A percentile compares a stretch with the other conserved stretches of the same genome.
Evolutionary conservation across 2,797 vertebrate species (phyloP).

Genomic region (Siniperca undulata): DNA sequence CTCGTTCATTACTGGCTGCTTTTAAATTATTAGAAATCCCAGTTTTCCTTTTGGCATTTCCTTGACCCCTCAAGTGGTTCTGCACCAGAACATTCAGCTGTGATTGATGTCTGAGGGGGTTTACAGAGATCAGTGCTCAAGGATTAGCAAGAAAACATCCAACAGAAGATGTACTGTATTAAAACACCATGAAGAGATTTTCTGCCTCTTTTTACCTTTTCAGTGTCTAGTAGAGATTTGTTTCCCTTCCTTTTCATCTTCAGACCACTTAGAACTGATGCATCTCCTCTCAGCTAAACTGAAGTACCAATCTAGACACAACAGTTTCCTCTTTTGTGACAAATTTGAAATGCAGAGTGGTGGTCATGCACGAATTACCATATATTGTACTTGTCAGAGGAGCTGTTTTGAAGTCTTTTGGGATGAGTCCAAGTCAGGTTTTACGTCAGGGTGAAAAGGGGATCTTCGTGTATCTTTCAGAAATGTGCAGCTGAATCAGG

Average conservation of each 20-base stretch:
- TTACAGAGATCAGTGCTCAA: constrained; percentile 22
- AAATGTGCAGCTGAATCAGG: neutral
- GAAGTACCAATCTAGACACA: constrained; percentile 1
- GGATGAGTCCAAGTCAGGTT: neutral
- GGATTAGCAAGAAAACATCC: constrained; percentile 42
- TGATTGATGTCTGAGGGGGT: constrained; percentile 44
- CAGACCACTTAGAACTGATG: constrained; percentile 8
- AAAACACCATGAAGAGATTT: neutral
- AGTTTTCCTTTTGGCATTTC: constrained; percentile 21
- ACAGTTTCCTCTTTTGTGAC: constrained; percentile 2
- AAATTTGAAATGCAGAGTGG: constrained; percentile 17
- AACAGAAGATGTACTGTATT: neutral
- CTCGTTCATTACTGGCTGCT: neutral
- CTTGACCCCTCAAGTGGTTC: constrained; percentile 28
- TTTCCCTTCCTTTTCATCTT: neutral
- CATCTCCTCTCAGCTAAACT: neutral
- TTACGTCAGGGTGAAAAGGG: neutral
- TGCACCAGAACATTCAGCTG: neutral
- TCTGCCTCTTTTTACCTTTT: constrained; percentile 1
- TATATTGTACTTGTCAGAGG: neutral
- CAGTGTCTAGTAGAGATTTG: neutral
- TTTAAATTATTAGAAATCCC: constrained; percentile 19
- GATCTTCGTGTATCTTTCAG: neutral
- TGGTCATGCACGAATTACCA: neutral
- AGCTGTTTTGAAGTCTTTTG: neutral